phyloP scores from a whole-genome alignment of 1,140 invertebrate genomes.

The Drosophila bocqueti region DNA sequence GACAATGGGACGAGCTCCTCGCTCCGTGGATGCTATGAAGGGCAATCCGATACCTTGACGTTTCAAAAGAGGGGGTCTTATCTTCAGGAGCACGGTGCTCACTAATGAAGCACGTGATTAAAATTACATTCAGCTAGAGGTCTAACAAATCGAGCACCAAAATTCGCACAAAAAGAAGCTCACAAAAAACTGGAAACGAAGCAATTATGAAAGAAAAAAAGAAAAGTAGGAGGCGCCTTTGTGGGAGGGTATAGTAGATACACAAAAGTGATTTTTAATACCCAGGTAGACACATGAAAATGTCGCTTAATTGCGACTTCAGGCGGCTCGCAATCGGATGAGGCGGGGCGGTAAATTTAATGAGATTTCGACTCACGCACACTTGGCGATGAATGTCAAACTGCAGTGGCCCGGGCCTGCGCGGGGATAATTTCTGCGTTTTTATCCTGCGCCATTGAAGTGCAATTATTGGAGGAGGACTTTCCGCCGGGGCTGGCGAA shows the following conservation, averaged over 20 bases:
- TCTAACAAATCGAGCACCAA: conserved; percentile 24
- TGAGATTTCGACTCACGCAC: conserved; percentile 49
- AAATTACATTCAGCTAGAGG: conserved; percentile 44
- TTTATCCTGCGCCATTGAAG: conserved; percentile 35
- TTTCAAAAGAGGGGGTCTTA: neutral
- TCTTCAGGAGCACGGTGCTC: conserved; percentile 18
- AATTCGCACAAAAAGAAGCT: conserved; percentile 12
- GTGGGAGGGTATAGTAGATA: neutral
- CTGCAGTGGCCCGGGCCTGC: conserved; percentile 27
- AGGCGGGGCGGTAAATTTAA: conserved; percentile 33
- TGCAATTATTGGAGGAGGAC: conserved; percentile 47
- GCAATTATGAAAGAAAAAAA: conserved; percentile 22
- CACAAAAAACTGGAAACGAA: conserved; percentile 19
- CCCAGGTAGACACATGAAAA: conserved; percentile 30
- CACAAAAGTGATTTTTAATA: conserved; percentile 58
- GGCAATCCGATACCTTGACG: conserved; percentile 28
- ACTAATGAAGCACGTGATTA: conserved; percentile 73
- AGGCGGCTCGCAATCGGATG: conserved; percentile 18
- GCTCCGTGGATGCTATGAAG: neutral
- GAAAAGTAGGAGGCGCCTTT: neutral
- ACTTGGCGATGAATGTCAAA: conserved; percentile 50
- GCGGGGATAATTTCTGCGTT: conserved; percentile 27
- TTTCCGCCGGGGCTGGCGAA: conserved; percentile 13
- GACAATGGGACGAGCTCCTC: conserved; percentile 19
- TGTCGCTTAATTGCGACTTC: conserved; percentile 58